Evolutionary conservation across 2,113 vertebrate genomes (phyloP), one percentile per base, ranked within the genome.

Genomic region (Prinia subflava): DNA sequence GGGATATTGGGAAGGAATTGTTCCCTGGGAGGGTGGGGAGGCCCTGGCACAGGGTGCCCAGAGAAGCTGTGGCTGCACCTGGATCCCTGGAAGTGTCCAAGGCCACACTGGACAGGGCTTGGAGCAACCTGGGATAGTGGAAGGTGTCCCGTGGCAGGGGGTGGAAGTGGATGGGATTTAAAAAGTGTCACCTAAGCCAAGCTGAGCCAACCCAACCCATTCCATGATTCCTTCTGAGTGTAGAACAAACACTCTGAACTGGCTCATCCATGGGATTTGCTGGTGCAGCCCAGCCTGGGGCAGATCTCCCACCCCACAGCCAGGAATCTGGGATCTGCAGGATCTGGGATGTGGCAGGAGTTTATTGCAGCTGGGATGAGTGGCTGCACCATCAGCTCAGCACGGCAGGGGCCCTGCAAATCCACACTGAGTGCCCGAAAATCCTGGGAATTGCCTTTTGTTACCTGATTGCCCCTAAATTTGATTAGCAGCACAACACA

Each of bases 171-270:
- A 22, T 49, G 57, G 41, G 18, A 30, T 71, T 63, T 41, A 31
- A 30, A 31, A 30, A 8, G 10, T 47, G 19, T n/a, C 13, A 47
- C 31, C 19, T 11, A 56, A 56, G 18, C 53, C 30, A 56, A 47
- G 20, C 19, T 11, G 33, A 56, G 18, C 53, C 30, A 56, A 28
- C 16, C 31, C 37, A 52, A 44, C 35, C 14, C 65, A 55, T 15
- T 21, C 30, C 53, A 52, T 39, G 19, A 44, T 44, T 28, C 59
- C 68, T 0, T 0, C 0, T n/a, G 22, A 21, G 39, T 0, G 2
- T 2, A 7, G 37, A 18, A 41, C 7, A 62, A 80, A 79, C 6
- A 2, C 0, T 0, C 35, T 31, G 63, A 56, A 24, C 3, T 20
- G 4, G 5, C 11, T 55, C 1, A 1, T 53, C 52, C 5, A 0